These are phyloP conservation scores for Drosophila pegasa DNA, from an alignment of 2,888 invertebrate species.

Conservation along the genomic window DNA sequence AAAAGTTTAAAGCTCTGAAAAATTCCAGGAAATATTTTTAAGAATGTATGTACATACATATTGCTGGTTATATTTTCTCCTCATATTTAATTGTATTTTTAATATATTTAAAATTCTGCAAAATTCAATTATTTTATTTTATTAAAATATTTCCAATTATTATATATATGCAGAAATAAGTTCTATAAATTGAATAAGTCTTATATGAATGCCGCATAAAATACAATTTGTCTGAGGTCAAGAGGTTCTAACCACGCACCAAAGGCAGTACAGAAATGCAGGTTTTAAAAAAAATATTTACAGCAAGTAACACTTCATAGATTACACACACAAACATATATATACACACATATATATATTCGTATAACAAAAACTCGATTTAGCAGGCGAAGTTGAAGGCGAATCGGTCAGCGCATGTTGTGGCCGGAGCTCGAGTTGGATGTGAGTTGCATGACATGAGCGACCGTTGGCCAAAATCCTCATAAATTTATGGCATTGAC, in stretches of 20 bases:
- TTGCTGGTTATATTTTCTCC: too few relatives aligned
- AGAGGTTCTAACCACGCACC: background rate
- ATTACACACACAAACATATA: background rate
- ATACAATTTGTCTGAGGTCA: background rate
- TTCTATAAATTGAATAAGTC: background rate
- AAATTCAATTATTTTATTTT: too few relatives aligned
- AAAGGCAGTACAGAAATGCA: background rate
- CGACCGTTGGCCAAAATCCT: conserved; percentile 71
- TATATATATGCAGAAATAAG: background rate
- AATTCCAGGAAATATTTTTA: too few relatives aligned
- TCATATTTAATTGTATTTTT: too few relatives aligned
- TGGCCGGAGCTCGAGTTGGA: conserved; percentile 15
- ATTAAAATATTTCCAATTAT: background rate
- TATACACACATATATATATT: background rate
- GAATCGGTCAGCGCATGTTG: conserved; percentile 25
- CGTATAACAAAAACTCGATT: conserved; percentile 8
- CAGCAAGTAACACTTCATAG: too few relatives aligned
- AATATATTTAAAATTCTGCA: too few relatives aligned
- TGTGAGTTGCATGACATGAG: conserved; percentile 63
- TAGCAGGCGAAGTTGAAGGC: conserved; percentile 18
- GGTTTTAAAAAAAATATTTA: background rate
- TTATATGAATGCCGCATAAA: background rate
- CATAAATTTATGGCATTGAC: conserved; percentile 78
- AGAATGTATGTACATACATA: too few relatives aligned
- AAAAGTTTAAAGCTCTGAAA: too few relatives aligned